Conservation (phyloP, 2,797 vertebrate genomes). For the Valencia hispanica region DNA sequence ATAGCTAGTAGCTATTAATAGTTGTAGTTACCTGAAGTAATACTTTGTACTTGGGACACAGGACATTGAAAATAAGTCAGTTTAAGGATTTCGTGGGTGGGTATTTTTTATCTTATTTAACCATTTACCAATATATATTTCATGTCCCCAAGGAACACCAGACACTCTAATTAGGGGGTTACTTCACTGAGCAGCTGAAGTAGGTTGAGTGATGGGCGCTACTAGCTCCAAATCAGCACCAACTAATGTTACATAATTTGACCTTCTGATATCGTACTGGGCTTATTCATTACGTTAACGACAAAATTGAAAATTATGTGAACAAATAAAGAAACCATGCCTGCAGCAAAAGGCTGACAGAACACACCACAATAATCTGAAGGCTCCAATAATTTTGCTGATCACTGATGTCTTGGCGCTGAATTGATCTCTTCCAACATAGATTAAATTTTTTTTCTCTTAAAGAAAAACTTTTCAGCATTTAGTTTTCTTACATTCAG, state of each 20-base stretch:
- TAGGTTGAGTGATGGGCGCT: neutral
- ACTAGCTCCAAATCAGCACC: neutral
- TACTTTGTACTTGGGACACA: neutral
- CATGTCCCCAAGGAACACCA: neutral
- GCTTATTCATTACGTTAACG: neutral
- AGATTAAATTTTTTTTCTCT: neutral
- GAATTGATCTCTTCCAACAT: neutral
- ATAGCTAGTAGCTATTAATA: neutral
- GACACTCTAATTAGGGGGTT: neutral
- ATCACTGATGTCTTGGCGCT: neutral
- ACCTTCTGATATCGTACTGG: neutral
- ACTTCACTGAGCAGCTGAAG: neutral
- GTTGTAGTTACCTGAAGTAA: neutral
- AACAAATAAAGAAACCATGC: neutral
- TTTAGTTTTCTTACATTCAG: neutral
- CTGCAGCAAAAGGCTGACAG: neutral
- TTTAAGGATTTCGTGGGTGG: neutral
- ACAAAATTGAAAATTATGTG: neutral
- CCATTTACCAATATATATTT: neutral
- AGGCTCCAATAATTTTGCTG: neutral
- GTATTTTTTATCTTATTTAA: neutral
- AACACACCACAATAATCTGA: neutral
- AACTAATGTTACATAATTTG: neutral
- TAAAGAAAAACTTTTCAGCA: neutral
- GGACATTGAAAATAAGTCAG: neutral